Base-by-base conservation (phyloP, 2,888 invertebrate species). In the Leptothorax acervorum region DNA sequence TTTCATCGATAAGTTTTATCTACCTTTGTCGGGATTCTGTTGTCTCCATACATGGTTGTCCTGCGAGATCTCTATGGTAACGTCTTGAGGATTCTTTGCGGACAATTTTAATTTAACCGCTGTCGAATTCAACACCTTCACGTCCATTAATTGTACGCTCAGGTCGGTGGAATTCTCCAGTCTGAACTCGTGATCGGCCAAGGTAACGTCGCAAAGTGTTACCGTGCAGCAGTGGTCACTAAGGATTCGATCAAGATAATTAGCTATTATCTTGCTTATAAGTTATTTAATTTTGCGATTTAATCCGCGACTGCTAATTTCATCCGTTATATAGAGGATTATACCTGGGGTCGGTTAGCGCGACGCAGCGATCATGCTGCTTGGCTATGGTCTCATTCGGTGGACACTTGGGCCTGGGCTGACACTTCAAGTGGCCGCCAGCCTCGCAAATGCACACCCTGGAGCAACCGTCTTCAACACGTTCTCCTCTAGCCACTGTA, bases 151-250 rank as follows among this genome's bases (percentile, higher is more conserved):
- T 76, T 94, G 94, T 3, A 94, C 94, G 28, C 89, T 89, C 48
- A 93, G 85, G 84, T 94, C 95, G 63, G 87, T 91, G n/a, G 92
- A 93, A 87, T 86, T 93, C 75, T 95, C 94, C 0, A 93, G 84
- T 63, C 92, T 94, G 45, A 94, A 93, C 87, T 97, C 97, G 87
- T 97, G 97, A 76, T 96, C 97, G 87, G 97, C 97, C 31, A 98
- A 95, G 0, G 97, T 97, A 5, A 98, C 98, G 92, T 98, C 98
- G 93, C 98, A 99, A 3, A 98, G 96, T 85, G 98, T 97, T 86
- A 98, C 96, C 90, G 97, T 98, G 92, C 98, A 98, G 93, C 98
- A 98, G 1, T 97, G 95, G 93, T 99, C 98, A 75, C 96, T 96
- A 84, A 8, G 91, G 86, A 11, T 23, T 23, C 23, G 23, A 23